Evolutionary conservation across 2,113 vertebrate genomes (phyloP), one percentile per base, ranked within the genome.

Genomic region (Psittacus erithacus): DNA sequence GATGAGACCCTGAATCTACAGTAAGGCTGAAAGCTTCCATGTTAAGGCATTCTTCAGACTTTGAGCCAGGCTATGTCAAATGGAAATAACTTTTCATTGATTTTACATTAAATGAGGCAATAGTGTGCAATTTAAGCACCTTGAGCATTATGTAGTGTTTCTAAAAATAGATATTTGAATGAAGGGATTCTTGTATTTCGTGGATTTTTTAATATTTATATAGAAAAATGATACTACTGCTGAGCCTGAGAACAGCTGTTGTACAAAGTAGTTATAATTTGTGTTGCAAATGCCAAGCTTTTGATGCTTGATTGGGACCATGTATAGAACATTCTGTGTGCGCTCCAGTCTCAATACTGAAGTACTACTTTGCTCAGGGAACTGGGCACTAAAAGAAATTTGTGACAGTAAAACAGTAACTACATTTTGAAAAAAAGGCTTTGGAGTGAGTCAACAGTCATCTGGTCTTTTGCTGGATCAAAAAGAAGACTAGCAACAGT

Each of bases 131-230:
- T 29, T 88, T 39, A 69, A 92, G 65, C 75, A 95, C 88, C 81
- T 86, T 89, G 47, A 88, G 52, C 68, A 59, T 92, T 82, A 35
- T 53, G 63, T 17, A 52, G 50, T 24, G 43, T 80, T 96, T 82
- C 95, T 93, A 69, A 77, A 88, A 96, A 90, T 82, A 85, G 77
- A 7, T 76, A 46, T 88, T 91, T 90, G 76, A 52, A 67, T 71
- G 59, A 59, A 64, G 41, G 49, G 39, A 19, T 82, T 89, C 46
- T 77, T 83, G 17, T 20, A 65, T 47, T 63, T 91, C 38, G 25
- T 53, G 64, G 41, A 31, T 24, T 75, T 82, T 82, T 86, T 38
- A 3, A 86, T 85, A 74, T 77, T 93, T 88, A 29, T 75, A 25
- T 35, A 63, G 90, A 80, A 83, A 93, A 55, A 39, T 12, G 60